Evolutionary conservation across 2,888 invertebrate genomes (phyloP).

Genomic region (Hypercompe scribonia): DNA sequence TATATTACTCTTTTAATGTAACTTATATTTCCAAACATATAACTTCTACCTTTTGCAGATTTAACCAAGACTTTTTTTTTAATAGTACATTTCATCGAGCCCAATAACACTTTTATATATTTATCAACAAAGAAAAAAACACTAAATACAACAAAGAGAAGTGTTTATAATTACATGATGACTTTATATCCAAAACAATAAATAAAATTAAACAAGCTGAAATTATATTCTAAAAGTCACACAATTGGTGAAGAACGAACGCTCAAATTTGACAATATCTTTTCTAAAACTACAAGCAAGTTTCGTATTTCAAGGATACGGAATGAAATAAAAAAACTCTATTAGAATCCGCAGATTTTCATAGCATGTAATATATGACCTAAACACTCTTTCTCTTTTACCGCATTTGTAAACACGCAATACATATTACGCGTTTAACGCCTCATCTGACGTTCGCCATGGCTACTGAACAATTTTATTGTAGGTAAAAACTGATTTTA

Average conservation of each 20-base stretch:
- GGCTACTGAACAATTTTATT: slow-evolving; percentile 19
- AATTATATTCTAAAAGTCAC: neutral
- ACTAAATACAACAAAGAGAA: neutral
- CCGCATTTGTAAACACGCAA: slow-evolving; percentile 33
- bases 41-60: neutral
- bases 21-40: neutral
- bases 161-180: too few relatives aligned
- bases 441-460: slow-evolving; percentile 12
- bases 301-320: slow-evolving; percentile 39
- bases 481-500: slow-evolving; percentile 13
- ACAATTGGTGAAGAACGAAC: slow-evolving; percentile 37
- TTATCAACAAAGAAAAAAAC: neutral
- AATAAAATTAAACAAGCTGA: neutral
- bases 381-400: slow-evolving; percentile 33
- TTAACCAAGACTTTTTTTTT: too few relatives aligned
- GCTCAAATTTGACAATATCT: slow-evolving; percentile 46
- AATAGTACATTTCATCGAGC: too few relatives aligned
- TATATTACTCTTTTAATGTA: too few relatives aligned
- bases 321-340: slow-evolving; percentile 28
- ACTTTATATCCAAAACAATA: too few relatives aligned
- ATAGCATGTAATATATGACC: slow-evolving; percentile 24
- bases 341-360: neutral
- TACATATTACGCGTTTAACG: slow-evolving; percentile 21
- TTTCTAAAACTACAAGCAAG: slow-evolving; percentile 43
- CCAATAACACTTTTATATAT: too few relatives aligned